Evolutionary conservation across 1,140 invertebrate species (phyloP).

Genomic region (Harlomillsia oculata): DNA sequence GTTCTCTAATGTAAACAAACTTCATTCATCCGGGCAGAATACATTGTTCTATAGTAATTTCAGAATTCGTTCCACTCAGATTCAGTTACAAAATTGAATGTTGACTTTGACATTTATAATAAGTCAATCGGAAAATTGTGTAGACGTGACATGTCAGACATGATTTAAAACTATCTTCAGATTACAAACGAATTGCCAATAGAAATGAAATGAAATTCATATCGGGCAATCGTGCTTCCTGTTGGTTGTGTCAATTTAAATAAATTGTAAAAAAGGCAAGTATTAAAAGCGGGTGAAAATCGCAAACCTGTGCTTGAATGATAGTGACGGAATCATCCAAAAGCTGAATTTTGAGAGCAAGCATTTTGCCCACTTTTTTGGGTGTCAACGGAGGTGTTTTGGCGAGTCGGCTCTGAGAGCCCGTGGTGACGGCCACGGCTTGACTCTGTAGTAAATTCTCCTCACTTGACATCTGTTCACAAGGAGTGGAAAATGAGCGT

Average conservation of each 20-base stretch:
- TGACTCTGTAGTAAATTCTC: background rate
- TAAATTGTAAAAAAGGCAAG: background rate
- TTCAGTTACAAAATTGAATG: no score
- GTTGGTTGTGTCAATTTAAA: background rate
- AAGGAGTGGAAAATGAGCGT: conserved; percentile 23
- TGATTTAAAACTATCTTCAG: no score
- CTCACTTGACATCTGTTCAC: conserved; percentile 6
- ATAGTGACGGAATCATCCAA: conserved; percentile 34
- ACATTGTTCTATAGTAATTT: no score
- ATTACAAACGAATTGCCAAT: no score
- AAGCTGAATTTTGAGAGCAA: conserved; percentile 26
- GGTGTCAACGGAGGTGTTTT: conserved; percentile 23
- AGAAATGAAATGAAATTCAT: background rate
- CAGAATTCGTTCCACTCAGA: no score
- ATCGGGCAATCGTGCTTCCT: background rate
- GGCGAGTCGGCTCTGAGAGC: conserved; percentile 11
- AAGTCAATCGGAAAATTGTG: no score
- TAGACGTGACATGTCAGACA: no score
- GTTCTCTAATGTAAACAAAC: no score
- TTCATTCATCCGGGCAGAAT: no score
- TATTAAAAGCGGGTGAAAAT: no score
- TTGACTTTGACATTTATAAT: no score
- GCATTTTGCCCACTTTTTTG: conserved; percentile 20
- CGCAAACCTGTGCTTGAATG: conserved; percentile 32
- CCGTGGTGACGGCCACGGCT: background rate